Conservation (phyloP, 2,113 vertebrate species). For the Apodemus sylvaticus region DNA sequence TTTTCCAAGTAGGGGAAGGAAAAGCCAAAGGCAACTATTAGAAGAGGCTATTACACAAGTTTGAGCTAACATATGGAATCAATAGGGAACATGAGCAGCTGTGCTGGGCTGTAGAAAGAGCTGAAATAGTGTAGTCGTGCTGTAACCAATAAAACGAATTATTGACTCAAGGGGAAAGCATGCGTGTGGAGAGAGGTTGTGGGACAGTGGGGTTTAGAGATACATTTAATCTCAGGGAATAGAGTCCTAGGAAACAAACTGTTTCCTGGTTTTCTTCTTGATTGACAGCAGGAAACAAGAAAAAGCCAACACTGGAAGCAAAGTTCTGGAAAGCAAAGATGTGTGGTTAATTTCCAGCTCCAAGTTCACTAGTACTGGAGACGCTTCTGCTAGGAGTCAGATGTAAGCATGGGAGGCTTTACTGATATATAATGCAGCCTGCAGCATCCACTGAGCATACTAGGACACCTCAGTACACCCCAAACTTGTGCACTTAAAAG, state of each 20-base stretch:
- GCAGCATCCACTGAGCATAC: fast-evolving
- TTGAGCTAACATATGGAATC: conserved; percentile 87
- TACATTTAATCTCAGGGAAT: conserved; percentile 62
- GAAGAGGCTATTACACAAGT: conserved; percentile 86
- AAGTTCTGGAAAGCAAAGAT: conserved; percentile 31
- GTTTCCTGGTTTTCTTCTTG: conserved; percentile 50
- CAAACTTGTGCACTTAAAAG: neutral
- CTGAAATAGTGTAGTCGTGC: conserved; percentile 77
- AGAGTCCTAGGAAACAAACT: conserved; percentile 11
- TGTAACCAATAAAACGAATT: conserved; percentile 88
- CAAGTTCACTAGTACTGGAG: neutral
- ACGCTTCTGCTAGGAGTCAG: neutral
- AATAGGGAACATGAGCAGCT: conserved; percentile 87
- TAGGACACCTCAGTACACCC: neutral
- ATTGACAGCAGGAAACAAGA: conserved; percentile 48
- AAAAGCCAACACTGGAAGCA: neutral
- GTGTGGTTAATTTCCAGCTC: neutral
- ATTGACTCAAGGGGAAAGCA: conserved; percentile 78
- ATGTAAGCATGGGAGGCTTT: neutral
- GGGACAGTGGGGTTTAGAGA: conserved; percentile 67
- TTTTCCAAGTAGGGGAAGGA: conserved; percentile 84
- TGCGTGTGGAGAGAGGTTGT: conserved; percentile 63
- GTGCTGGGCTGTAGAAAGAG: conserved; percentile 83
- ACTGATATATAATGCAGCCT: neutral
- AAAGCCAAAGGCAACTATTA: conserved; percentile 88